phyloP scores from a whole-genome alignment of 2,113 vertebrate genomes.

The Glaucidium brasilianum region DNA sequence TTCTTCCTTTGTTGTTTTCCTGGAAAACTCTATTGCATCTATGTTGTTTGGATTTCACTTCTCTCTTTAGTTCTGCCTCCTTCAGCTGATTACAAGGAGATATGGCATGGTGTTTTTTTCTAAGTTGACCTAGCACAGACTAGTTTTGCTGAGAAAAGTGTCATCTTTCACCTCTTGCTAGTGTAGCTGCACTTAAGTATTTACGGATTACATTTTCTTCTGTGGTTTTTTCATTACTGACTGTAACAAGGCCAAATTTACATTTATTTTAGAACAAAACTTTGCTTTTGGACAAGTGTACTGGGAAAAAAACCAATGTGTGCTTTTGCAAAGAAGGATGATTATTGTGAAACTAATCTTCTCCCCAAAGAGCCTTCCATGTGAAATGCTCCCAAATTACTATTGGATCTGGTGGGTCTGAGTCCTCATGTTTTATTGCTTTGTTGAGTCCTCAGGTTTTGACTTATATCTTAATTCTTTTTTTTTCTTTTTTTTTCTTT shows the following conservation, averaged over 20 bases:
- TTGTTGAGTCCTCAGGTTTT: neutral
- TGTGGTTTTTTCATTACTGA: neutral
- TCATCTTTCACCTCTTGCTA: neutral
- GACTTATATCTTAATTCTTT: neutral
- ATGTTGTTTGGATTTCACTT: neutral
- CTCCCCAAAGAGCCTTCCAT: neutral
- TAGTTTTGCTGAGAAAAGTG: neutral
- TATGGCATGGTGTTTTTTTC: fast-evolving
- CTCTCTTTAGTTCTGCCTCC: neutral
- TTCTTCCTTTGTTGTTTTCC: neutral
- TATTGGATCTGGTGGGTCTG: neutral
- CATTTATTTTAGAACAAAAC: neutral
- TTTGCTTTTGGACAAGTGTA: neutral
- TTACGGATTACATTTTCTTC: neutral
- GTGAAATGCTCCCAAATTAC: neutral
- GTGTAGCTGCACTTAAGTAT: neutral
- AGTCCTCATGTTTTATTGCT: neutral
- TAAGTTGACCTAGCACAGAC: neutral
- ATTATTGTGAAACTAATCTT: neutral
- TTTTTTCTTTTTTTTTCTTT: neutral
- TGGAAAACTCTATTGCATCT: neutral
- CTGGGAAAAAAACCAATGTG: neutral
- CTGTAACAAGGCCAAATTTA: neutral
- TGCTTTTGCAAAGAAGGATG: neutral
- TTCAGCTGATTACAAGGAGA: neutral